Evolutionary conservation across 2,797 vertebrate genomes (phyloP).

Genomic region (Hydrophis major): DNA sequence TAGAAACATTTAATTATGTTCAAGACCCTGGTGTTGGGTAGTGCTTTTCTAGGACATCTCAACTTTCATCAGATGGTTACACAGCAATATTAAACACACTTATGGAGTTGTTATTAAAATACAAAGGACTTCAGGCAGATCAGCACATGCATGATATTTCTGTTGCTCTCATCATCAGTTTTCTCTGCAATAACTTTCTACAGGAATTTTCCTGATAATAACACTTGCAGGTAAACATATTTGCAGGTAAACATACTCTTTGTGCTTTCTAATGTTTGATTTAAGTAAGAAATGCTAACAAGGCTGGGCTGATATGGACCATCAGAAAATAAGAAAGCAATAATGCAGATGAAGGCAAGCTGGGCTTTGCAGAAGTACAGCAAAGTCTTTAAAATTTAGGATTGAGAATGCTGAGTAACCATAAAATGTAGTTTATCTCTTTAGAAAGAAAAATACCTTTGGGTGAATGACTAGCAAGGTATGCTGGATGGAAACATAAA

Average conservation of each 20-base stretch:
- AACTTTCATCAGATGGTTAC: background rate
- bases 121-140: background rate
- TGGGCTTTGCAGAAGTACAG: background rate
- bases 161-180: background rate
- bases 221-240: background rate
- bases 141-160: background rate
- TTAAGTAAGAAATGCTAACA: background rate
- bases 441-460: background rate
- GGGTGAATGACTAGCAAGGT: background rate
- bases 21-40: background rate
- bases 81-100: background rate
- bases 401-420: background rate
- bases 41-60: background rate
- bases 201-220: background rate
- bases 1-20: background rate
- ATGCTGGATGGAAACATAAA: background rate
- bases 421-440: background rate
- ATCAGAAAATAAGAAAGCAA: background rate
- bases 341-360: background rate
- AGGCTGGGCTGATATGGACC: background rate
- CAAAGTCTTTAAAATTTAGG: background rate
- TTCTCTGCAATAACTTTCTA: background rate
- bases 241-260: background rate
- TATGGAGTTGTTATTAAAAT: background rate
- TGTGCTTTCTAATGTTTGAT: too few relatives aligned